phyloP scores from a whole-genome alignment of 2,113 vertebrate genomes.

The Dolichotis patagonum region DNA sequence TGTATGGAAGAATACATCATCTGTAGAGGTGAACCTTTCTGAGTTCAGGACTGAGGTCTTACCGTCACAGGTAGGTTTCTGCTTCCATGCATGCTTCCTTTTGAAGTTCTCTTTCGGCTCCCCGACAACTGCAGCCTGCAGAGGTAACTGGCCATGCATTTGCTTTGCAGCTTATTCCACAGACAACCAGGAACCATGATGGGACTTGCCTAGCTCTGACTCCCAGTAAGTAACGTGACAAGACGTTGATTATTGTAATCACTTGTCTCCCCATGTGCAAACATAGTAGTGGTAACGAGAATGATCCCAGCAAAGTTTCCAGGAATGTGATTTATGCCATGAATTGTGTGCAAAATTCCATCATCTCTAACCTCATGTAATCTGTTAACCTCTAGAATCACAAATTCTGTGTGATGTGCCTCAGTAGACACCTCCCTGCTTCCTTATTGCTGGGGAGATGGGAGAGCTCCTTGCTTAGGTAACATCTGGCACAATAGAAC shows the following conservation, averaged over 20 bases:
- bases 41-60: neutral
- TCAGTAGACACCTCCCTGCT: neutral
- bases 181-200: neutral
- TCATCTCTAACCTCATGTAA: neutral
- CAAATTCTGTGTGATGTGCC: neutral
- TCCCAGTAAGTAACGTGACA: neutral
- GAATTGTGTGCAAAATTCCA: neutral
- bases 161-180: neutral
- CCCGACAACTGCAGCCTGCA: neutral
- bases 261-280: neutral
- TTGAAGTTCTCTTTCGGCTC: neutral
- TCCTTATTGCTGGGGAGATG: neutral
- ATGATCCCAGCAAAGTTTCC: neutral
- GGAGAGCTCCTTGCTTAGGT: neutral
- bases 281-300: neutral
- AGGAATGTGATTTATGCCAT: constrained; percentile 12
- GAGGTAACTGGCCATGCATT: neutral
- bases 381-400: neutral
- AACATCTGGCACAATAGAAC: neutral
- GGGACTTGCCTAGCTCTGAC: neutral
- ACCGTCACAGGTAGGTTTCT: neutral
- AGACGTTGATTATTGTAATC: neutral
- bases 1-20: rapidly evolving
- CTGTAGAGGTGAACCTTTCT: neutral
- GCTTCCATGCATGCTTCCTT: neutral